phyloP scores from a whole-genome alignment of 2,797 vertebrate genomes.

The Poecilia wingei region DNA sequence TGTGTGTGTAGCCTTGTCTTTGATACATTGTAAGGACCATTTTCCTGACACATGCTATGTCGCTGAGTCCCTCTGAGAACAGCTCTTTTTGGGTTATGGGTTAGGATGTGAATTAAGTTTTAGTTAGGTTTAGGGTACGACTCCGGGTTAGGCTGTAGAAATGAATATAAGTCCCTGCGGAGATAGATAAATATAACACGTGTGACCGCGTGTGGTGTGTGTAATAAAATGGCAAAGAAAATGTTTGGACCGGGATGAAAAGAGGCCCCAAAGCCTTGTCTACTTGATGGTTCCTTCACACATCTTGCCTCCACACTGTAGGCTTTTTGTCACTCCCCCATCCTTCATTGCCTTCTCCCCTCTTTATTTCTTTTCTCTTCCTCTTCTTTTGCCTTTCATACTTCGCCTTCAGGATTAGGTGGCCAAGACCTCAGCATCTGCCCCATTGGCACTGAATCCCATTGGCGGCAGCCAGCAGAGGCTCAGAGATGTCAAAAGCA shows the following conservation, averaged over 20 bases:
- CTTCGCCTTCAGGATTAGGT: constrained; percentile 57
- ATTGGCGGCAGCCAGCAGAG: constrained; percentile 57
- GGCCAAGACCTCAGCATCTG: constrained; percentile 64
- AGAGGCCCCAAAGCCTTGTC: constrained; percentile 4
- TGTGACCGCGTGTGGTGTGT: constrained; percentile 2
- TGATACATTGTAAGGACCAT: too few species aligned
- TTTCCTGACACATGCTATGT: too few species aligned
- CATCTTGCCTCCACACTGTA: constrained; percentile 19
- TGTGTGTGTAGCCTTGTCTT: not conserved
- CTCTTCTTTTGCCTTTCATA: constrained; percentile 34
- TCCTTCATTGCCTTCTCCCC: constrained; percentile 26
- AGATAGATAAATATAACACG: not conserved
- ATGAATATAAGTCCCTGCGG: too few species aligned
- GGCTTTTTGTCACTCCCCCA: constrained; percentile 5
- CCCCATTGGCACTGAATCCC: constrained; percentile 55
- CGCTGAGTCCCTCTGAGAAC: not conserved
- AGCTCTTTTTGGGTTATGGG: too few species aligned
- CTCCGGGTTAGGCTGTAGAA: too few species aligned
- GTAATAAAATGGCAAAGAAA: constrained; percentile 24
- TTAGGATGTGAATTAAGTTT: too few species aligned
- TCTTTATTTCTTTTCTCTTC: constrained; percentile 25
- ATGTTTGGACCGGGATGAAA: constrained; percentile 5
- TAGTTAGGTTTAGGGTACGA: too few species aligned
- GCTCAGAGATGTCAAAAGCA: constrained; percentile 63
- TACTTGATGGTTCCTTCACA: constrained; percentile 23